Conservation (phyloP, 2,797 vertebrate genomes). For the Acanthornis magna region DNA sequence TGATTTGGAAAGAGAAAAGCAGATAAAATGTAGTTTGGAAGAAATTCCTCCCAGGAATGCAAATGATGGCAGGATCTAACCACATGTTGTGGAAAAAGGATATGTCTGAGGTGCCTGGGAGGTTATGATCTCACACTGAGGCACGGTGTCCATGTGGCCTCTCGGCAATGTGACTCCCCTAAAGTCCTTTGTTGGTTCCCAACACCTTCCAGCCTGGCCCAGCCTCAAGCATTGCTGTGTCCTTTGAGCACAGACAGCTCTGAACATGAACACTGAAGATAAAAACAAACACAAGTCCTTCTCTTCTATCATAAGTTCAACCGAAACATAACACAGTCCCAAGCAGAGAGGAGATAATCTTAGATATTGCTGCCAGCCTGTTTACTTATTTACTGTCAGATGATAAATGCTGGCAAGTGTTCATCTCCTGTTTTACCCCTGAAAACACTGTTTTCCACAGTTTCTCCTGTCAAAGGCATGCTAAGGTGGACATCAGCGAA, state of each 20-base stretch:
- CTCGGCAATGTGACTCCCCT: background rate
- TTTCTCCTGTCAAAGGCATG: background rate
- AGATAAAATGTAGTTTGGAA: background rate
- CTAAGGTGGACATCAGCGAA: background rate
- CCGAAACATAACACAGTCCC: background rate
- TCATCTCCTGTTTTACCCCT: background rate
- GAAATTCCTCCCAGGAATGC: background rate
- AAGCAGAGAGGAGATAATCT: background rate
- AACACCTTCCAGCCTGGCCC: background rate
- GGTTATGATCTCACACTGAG: background rate
- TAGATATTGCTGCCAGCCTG: background rate
- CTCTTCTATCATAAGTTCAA: background rate
- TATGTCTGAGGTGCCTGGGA: background rate
- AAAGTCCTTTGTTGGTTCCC: background rate
- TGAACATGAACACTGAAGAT: background rate
- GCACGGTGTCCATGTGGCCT: rapidly evolving
- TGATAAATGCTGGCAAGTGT: background rate
- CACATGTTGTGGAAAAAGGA: background rate
- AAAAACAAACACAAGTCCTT: background rate
- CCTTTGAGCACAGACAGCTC: background rate
- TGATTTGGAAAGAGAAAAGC: background rate
- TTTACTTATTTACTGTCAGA: background rate
- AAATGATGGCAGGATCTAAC: background rate
- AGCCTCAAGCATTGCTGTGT: background rate
- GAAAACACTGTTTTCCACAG: background rate